These are phyloP conservation scores for Thaleichthys pacificus DNA, from an alignment of 2,797 vertebrate species.

Conservation along the genomic window DNA sequence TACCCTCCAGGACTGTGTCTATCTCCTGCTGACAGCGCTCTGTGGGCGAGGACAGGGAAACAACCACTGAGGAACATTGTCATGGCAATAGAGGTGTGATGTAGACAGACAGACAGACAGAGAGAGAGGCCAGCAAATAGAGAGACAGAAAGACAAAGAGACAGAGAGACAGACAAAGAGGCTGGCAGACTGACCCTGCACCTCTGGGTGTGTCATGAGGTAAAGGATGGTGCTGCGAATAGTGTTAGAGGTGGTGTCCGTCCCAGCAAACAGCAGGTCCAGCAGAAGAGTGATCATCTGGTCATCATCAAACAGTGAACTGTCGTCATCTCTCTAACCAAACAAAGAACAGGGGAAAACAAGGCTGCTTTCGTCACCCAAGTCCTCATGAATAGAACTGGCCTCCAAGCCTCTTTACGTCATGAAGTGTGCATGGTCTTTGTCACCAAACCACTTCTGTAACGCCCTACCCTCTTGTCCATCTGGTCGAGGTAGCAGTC, in stretches of 20 bases:
- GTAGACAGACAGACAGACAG: too few species aligned
- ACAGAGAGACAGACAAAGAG: too few species aligned
- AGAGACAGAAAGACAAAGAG: too few species aligned
- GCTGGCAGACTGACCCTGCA: constrained; percentile 14
- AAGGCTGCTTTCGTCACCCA: too few species aligned
- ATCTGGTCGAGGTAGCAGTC: constrained; percentile 45
- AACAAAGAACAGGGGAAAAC: too few species aligned
- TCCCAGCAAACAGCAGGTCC: constrained; percentile 38
- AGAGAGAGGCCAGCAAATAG: too few species aligned
- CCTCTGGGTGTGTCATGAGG: constrained; percentile 32
- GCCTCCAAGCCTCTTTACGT: too few species aligned
- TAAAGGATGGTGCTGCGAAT: constrained; percentile 38
- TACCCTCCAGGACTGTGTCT: not conserved
- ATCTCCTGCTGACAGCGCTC: constrained; percentile 2
- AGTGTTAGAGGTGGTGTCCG: constrained; percentile 41
- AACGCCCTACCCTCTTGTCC: constrained; percentile 20
- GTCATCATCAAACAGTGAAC: constrained; percentile 34
- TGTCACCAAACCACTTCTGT: not conserved
- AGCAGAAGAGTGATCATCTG: constrained; percentile 35
- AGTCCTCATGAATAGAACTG: too few species aligned
- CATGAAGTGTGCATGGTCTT: too few species aligned
- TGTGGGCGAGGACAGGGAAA: not conserved
- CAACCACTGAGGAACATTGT: not conserved
- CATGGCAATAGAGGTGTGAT: too few species aligned
- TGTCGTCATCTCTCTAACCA: constrained; percentile 7